Base-by-base conservation (phyloP, 2,113 vertebrate species). In the Parus major region DNA sequence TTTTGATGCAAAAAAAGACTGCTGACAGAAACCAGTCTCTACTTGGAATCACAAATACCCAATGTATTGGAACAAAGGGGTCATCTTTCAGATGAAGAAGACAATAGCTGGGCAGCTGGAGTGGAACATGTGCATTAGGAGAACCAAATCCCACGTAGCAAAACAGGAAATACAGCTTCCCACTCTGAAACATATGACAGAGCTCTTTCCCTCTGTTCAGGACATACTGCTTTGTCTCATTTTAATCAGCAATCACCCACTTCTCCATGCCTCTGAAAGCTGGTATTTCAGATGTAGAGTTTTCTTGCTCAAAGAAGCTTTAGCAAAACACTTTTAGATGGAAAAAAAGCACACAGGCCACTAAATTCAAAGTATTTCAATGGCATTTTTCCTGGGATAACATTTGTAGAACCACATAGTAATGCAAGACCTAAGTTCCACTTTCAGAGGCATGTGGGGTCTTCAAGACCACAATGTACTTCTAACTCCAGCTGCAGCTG, bases 121-220 rank as follows among this genome's bases (percentile, higher is more conserved):
- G 25, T 52, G 52, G 68, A 90, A 91, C 49, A 59, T 5, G 18
- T 60, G 49, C 7, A 0, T 52, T 64, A 69, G 2, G 1, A 92
- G 52, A 94, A 88, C 46, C 39, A 52, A 73, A 56, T 29, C 25
- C 70, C 39, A 68, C 0, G 0, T 0, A 78, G 52, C 55, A 90
- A 78, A 88, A 82, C 68, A 96, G 82, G 66, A 97, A 95, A 91
- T 7, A 68, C 47, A 83, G 52, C 64, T 86, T 92, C 64, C 77
- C 57, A 71, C 71, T 78, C 46, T 46, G 24, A 80, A 92, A 90
- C 3, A 2, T 56, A 60, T 14, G 42, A 80, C 33, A 90, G 59
- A 92, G 8, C 15, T 93, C 55, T 11, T 79, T 86, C 49, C 42
- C 57, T 82, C 83, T 86, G 60, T n/a, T 85, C 55, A 92, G 55